These are phyloP conservation scores for Eledona agricola DNA, from an alignment of 2,888 invertebrate genomes.

Conservation along the genomic window DNA sequence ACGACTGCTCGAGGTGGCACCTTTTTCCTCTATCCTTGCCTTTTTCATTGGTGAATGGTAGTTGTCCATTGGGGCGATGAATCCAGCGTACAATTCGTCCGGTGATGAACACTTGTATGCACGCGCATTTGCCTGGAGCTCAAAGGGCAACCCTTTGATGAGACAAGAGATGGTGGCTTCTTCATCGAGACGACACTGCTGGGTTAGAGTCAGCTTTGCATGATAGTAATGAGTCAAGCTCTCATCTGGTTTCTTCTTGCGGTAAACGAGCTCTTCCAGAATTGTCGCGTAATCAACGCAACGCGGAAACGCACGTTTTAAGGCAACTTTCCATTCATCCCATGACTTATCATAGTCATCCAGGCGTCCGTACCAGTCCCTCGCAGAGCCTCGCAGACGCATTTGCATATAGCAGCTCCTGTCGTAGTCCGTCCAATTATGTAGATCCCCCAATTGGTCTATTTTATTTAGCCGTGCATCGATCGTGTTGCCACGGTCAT, in stretches of 20 bases:
- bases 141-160: conserved; percentile 38
- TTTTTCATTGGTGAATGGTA: too few relatives aligned
- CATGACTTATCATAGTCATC: conserved; percentile 44
- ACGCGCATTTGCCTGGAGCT: conserved; percentile 40
- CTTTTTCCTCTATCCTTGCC: too few relatives aligned
- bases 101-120: conserved; percentile 28
- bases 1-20: too few relatives aligned
- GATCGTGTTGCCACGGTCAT: conserved; percentile 14
- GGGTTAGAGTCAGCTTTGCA: conserved; percentile 42
- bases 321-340: conserved; percentile 47
- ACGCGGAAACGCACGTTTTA: conserved; percentile 43
- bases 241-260: conserved; percentile 44
- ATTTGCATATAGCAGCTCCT: conserved; percentile 28
- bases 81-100: conserved; percentile 1
- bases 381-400: conserved; percentile 23
- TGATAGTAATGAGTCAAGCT: conserved; percentile 53
- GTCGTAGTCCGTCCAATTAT: conserved; percentile 28
- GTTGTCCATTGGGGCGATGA: conserved; percentile 11
- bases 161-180: conserved; percentile 39
- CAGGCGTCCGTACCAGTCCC: conserved; percentile 36
- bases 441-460: conserved; percentile 24
- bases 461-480: conserved; percentile 25
- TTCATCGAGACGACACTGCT: conserved; percentile 39
- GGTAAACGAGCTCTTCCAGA: conserved; percentile 47
- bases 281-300: conserved; percentile 46